Percentiles rank a stretch among this genome's conserved stretches.
Evolutionary conservation across 2,113 vertebrate species (phyloP).

Genomic region (Aegithalos caudatus): DNA sequence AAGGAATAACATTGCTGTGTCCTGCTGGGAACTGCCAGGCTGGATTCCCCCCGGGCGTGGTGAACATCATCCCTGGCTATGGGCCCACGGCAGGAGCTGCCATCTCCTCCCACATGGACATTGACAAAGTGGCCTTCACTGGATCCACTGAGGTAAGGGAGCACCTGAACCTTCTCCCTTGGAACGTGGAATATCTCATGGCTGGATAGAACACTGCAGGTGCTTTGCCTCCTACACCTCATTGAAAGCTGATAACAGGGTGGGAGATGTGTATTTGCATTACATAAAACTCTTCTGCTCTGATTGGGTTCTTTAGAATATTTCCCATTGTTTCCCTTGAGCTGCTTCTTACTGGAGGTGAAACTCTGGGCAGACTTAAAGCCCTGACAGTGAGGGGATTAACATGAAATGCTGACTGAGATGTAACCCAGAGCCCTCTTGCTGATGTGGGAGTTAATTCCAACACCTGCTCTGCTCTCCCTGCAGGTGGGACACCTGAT

Average conservation of each 20-base stretch:
- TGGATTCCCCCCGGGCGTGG: slow-evolving; percentile 94
- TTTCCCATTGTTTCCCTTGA: background rate
- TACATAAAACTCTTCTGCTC: background rate
- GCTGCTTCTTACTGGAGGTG: background rate
- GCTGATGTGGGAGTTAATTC: background rate
- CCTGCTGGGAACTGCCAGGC: slow-evolving; percentile 74
- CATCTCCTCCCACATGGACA: slow-evolving; percentile 85
- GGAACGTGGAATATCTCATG: rapidly evolving
- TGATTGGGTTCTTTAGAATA: background rate
- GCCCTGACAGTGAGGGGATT: background rate
- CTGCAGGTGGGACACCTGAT: slow-evolving; percentile 89
- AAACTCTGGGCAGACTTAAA: background rate
- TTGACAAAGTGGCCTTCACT: slow-evolving; percentile 96
- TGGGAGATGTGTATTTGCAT: background rate
- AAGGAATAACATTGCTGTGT: background rate
- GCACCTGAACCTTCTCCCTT: background rate
- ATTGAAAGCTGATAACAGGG: background rate
- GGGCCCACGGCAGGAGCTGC: slow-evolving; percentile 91
- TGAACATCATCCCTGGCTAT: slow-evolving; percentile 91
- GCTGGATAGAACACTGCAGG: background rate
- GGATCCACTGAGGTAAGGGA: slow-evolving; percentile 90
- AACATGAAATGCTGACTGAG: background rate
- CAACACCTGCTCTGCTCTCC: background rate
- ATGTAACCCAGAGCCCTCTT: background rate
- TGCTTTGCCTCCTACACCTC: background rate